A percentile compares a stretch with the other conserved stretches of the same genome.
phyloP scores from a whole-genome alignment of 2,888 invertebrate species.

The Holacanthella duospinosa region DNA sequence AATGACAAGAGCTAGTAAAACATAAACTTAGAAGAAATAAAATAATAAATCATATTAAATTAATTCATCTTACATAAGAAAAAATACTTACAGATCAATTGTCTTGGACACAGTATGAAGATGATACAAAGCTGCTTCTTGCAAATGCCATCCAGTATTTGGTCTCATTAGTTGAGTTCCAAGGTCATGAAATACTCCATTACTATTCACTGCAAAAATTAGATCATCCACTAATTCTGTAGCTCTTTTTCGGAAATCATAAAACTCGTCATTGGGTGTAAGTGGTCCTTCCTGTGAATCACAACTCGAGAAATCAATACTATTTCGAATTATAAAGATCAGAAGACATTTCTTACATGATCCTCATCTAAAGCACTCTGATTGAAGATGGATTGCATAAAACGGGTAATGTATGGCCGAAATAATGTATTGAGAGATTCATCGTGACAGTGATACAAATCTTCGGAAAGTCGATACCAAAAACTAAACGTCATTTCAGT shows the following conservation, averaged over 20 bases:
- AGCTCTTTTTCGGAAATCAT: conserved; percentile 71
- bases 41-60: too few species aligned
- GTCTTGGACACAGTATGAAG: conserved; percentile 28
- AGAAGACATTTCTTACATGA: conserved; percentile 48
- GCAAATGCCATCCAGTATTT: conserved; percentile 28
- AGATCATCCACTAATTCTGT: conserved; percentile 92
- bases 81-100: conserved; percentile 34
- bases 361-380: conserved; percentile 96
- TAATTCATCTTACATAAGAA: too few species aligned
- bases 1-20: too few species aligned
- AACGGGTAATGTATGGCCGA: conserved; percentile 77
- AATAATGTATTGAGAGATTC: conserved; percentile 70
- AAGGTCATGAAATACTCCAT: conserved; percentile 27
- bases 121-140: conserved; percentile 34
- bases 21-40: too few species aligned
- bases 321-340: background rate
- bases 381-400: conserved; percentile 77
- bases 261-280: conserved; percentile 74
- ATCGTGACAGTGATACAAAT: conserved; percentile 76
- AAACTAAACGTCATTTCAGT: conserved; percentile 69
- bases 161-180: conserved; percentile 21
- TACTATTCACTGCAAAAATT: conserved; percentile 76
- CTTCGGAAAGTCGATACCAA: conserved; percentile 95
- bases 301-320: conserved; percentile 4
- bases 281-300: conserved; percentile 57